Base-by-base conservation (phyloP, 2,888 invertebrate genomes). In the Melanophora roralis region DNA sequence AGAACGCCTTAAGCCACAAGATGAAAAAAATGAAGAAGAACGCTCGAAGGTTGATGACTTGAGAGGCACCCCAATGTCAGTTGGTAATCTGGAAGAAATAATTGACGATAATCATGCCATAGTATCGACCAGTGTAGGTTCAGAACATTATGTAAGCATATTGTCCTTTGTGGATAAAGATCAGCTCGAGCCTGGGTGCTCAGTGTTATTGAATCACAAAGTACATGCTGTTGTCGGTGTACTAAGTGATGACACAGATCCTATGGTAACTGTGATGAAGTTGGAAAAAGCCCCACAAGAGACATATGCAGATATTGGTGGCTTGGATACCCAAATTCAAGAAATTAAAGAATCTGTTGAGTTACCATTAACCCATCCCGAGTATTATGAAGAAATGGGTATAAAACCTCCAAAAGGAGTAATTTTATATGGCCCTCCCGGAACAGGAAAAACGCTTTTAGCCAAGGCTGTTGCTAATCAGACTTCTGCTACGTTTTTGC, bases 221-320 rank as follows among this genome's bases (percentile, higher is more conserved):
- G 98, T 98, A 1, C 98, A 99, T 91, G 98, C 98, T 55, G 98
- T 99, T n/a, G 98, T 99, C 34, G 99, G 99, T 68, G 98, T 99
- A 0, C 91, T 99, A n/a, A 95, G 97, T 23, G 99, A 99, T 91
- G 99, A 99, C 88, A 99, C 98, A 11, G 99, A 99, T 91, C 99
- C 99, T 4, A 99, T 99, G 99, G 99, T 99, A 2, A 99, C 98
- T 11, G 99, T 99, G 1, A 99, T 99, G 99, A 99, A 99, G 90
- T 91, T 99, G 53, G 99, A 99, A 89, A 99, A 99, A 88, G 99
- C 99, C 8, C 99, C 99, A 0, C 98, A 98, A 89, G 99, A 99
- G 91, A 99, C 99, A 0, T 99, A 99, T 89, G 99, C 99, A 12
- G 99, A 98, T 91, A 99, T 99, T 89, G 98, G 98, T 87, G 98